These are phyloP conservation scores for Crossocerus cetratus DNA, from an alignment of 2,888 invertebrate genomes.

Conservation along the genomic window DNA sequence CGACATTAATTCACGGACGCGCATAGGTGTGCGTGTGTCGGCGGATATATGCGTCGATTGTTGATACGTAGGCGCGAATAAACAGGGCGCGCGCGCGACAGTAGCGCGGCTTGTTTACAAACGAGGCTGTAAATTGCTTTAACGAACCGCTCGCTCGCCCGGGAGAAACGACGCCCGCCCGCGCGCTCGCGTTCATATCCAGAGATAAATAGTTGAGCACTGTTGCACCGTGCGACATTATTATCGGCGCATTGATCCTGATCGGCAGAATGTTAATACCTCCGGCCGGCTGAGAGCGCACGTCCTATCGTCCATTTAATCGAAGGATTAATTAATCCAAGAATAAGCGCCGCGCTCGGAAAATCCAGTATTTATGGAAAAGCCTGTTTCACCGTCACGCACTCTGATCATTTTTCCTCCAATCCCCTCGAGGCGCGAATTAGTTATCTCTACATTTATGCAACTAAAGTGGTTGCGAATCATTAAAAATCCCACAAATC, in stretches of 20 bases:
- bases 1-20: conserved; percentile 44
- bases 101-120: conserved; percentile 50
- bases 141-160: conserved; percentile 55
- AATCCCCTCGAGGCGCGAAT: too few species aligned
- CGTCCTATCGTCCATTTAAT: conserved; percentile 2
- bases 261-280: conserved; percentile 46
- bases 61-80: conserved; percentile 53
- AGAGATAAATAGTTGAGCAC: conserved; percentile 46
- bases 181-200: conserved; percentile 33
- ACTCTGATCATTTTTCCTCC: too few species aligned
- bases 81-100: conserved; percentile 37
- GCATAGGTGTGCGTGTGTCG: not conserved
- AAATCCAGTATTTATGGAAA: too few species aligned
- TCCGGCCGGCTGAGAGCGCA: conserved; percentile 5
- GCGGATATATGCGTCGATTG: conserved; percentile 39
- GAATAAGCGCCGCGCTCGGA: too few species aligned
- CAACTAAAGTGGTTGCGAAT: too few species aligned
- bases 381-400: too few species aligned
- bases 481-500: too few species aligned
- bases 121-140: conserved; percentile 59
- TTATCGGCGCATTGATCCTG: conserved; percentile 51
- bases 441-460: too few species aligned
- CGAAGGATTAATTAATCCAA: not conserved
- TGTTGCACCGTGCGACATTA: conserved; percentile 48
- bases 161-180: conserved; percentile 40